phyloP scores from a whole-genome alignment of 1,140 invertebrate species.

The Magallana ariakensis region DNA sequence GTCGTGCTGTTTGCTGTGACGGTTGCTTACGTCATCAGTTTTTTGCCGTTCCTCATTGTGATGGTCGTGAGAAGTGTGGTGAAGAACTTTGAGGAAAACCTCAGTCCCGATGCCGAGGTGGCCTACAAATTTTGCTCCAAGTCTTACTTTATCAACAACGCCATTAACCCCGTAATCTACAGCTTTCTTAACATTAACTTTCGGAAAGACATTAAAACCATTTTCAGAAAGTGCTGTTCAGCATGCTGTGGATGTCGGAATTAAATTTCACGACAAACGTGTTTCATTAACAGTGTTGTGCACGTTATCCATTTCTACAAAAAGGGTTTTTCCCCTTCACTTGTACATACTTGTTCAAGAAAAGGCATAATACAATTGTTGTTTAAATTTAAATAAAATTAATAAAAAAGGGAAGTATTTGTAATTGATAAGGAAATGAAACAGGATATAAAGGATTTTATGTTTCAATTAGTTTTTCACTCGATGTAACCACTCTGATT shows the following conservation, averaged over 20 bases:
- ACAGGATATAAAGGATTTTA: too few species aligned
- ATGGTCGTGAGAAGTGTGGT: constrained; percentile 53
- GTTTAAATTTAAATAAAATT: too few species aligned
- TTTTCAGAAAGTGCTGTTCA: constrained; percentile 62
- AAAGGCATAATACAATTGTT: too few species aligned
- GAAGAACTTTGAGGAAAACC: constrained; percentile 46
- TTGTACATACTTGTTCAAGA: too few species aligned
- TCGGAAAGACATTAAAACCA: constrained; percentile 49
- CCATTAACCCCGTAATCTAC: constrained; percentile 63
- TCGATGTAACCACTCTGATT: too few species aligned
- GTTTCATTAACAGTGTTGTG: not conserved
- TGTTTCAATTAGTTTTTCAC: too few species aligned
- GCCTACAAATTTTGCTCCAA: constrained; percentile 58
- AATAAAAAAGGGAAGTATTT: too few species aligned
- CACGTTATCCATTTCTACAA: not conserved
- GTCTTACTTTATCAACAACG: constrained; percentile 63
- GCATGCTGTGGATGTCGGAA: constrained; percentile 58
- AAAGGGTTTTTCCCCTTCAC: not conserved
- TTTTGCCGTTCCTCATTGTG: constrained; percentile 56
- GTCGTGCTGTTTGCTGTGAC: constrained; percentile 59
- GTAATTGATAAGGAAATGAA: too few species aligned
- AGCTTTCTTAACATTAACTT: constrained; percentile 62
- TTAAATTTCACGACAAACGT: not conserved
- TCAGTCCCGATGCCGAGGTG: constrained; percentile 46
- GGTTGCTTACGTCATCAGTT: constrained; percentile 56